phyloP scores from a whole-genome alignment of 2,888 invertebrate genomes.

The Drosophila conformis region DNA sequence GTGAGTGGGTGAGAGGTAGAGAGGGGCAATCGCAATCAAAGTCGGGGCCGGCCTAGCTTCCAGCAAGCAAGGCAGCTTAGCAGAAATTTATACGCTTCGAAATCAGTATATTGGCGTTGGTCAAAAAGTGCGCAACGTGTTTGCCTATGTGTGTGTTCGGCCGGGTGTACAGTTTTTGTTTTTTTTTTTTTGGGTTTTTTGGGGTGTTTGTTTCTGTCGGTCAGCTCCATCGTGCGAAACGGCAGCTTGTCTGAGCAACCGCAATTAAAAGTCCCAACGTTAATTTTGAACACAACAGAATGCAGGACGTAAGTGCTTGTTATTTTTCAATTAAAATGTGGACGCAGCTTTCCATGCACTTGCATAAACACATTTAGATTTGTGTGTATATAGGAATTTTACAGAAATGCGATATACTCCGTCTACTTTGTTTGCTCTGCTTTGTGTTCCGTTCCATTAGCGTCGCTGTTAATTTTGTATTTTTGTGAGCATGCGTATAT shows the following conservation, averaged over 20 bases:
- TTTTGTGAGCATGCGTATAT: constrained; percentile 16
- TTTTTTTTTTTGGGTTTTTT: constrained; percentile 22
- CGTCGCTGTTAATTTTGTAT: constrained; percentile 19
- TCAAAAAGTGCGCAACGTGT: constrained; percentile 69
- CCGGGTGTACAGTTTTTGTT: constrained; percentile 21
- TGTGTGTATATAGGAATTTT: background rate
- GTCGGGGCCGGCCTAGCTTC: constrained; percentile 49
- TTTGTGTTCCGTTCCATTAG: constrained; percentile 31
- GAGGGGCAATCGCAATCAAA: constrained; percentile 39
- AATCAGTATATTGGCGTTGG: constrained; percentile 71
- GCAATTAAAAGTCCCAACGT: constrained; percentile 23
- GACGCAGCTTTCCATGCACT: background rate
- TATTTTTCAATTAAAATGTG: constrained; percentile 16
- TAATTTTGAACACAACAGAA: constrained; percentile 55
- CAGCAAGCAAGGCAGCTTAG: constrained; percentile 48
- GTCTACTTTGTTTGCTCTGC: constrained; percentile 31
- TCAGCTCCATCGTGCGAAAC: constrained; percentile 65
- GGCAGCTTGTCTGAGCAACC: constrained; percentile 54
- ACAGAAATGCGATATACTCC: constrained; percentile 24
- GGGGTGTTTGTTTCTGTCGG: constrained; percentile 5
- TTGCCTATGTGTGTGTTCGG: constrained; percentile 11
- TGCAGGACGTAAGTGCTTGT: constrained; percentile 72
- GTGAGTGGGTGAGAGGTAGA: constrained; percentile 1
- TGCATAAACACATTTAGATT: constrained; percentile 1
- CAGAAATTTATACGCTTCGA: constrained; percentile 50